phyloP scores from a whole-genome alignment of 2,113 vertebrate species.

The Varanus salvator region DNA sequence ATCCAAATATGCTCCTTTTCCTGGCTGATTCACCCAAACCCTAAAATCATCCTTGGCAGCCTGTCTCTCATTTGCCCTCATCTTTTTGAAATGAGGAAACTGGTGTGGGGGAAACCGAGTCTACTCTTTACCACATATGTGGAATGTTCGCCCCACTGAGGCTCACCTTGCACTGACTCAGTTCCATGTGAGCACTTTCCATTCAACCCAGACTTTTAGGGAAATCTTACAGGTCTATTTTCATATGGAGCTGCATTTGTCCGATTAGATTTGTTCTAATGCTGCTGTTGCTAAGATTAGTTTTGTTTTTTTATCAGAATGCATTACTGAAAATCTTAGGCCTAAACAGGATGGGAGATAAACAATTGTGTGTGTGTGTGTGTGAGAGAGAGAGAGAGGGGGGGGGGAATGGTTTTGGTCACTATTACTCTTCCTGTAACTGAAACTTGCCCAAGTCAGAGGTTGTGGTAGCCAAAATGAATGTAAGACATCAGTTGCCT shows the following conservation, averaged over 20 bases:
- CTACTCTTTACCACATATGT: neutral
- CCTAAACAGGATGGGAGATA: neutral
- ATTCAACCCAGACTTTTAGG: neutral
- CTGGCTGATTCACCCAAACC: neutral
- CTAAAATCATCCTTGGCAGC: neutral
- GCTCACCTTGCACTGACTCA: neutral
- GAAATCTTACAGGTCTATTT: neutral
- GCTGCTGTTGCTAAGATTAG: neutral
- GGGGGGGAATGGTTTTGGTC: neutral
- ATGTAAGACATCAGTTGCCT: fast-evolving
- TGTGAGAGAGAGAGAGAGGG: too few relatives aligned
- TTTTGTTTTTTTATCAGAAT: neutral
- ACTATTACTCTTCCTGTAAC: neutral
- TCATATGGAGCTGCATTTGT: neutral
- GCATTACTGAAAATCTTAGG: neutral
- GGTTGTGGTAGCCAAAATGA: neutral
- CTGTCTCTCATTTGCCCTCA: neutral
- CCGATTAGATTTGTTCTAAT: neutral
- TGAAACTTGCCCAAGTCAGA: neutral
- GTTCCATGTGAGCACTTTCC: neutral
- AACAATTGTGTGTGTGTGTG: neutral
- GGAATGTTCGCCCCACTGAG: neutral
- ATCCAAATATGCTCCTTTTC: neutral
- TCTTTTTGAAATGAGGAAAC: neutral
- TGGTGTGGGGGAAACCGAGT: too few relatives aligned